Evolutionary conservation across 2,888 invertebrate species (phyloP).

Genomic region (Beris morrisii): DNA sequence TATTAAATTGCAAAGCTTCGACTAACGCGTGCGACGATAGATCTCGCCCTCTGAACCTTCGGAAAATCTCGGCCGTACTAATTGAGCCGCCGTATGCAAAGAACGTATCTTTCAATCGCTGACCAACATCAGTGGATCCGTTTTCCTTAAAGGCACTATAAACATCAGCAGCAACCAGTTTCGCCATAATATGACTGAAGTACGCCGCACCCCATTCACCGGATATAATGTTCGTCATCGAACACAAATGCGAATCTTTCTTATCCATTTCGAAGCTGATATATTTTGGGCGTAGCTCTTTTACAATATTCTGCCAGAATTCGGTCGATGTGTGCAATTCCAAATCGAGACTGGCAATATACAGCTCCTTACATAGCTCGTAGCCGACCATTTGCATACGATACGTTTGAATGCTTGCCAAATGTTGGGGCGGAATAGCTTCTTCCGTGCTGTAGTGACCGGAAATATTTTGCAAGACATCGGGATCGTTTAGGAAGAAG

Average conservation of each 20-base stretch:
- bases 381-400: constrained; percentile 77
- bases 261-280: constrained; percentile 70
- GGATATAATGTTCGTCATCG: constrained; percentile 79
- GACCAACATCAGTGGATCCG: constrained; percentile 61
- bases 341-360: constrained; percentile 79
- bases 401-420: constrained; percentile 65
- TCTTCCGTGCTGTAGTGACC: constrained; percentile 76
- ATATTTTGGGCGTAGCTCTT: constrained; percentile 78
- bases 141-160: constrained; percentile 74
- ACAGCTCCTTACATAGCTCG: constrained; percentile 79
- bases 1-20: constrained; percentile 51
- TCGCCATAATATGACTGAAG: constrained; percentile 83
- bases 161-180: constrained; percentile 87
- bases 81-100: constrained; percentile 80
- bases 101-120: constrained; percentile 79
- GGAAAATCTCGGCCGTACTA: constrained; percentile 81
- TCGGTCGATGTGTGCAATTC: constrained; percentile 74
- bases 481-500: constrained; percentile 74
- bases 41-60: constrained; percentile 89
- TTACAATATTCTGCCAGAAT: constrained; percentile 82
- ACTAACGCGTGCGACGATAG: constrained; percentile 83
- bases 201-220: constrained; percentile 86
- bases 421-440: constrained; percentile 66
- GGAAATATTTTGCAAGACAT: constrained; percentile 65
- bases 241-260: constrained; percentile 82